These are phyloP conservation scores for Dolichallabes microphthalmus DNA, from an alignment of 2,113 vertebrate species.

Conservation along the genomic window DNA sequence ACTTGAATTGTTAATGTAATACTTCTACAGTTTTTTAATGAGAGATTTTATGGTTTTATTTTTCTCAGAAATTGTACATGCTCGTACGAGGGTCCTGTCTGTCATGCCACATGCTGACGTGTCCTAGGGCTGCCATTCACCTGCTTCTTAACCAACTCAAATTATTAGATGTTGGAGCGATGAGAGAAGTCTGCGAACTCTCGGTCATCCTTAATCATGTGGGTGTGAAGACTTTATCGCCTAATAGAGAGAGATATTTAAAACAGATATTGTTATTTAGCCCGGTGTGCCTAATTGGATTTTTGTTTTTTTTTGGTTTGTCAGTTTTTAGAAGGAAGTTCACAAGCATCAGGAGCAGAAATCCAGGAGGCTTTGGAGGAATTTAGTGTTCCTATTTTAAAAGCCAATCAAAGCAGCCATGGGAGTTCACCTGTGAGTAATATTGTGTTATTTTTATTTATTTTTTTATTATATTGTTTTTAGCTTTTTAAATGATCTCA, in stretches of 20 bases:
- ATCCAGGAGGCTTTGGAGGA: slow-evolving; percentile 75
- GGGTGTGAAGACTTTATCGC: slow-evolving; percentile 44
- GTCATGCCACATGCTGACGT: slow-evolving; percentile 82
- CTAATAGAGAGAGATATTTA: not conserved
- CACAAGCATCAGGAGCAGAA: slow-evolving; percentile 73
- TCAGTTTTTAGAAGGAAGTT: slow-evolving; percentile 80
- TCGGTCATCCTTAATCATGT: slow-evolving; percentile 80
- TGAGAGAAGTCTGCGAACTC: slow-evolving; percentile 81
- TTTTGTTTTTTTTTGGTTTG: not conserved
- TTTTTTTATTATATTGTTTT: no score
- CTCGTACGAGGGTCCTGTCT: slow-evolving; percentile 88
- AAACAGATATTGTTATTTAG: not conserved
- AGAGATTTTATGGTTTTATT: not conserved
- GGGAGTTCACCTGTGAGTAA: slow-evolving; percentile 62
- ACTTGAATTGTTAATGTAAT: not conserved
- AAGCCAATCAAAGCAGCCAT: slow-evolving; percentile 35
- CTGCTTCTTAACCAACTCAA: slow-evolving; percentile 84
- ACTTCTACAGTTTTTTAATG: not conserved
- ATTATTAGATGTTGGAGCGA: slow-evolving; percentile 80
- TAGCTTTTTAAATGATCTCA: not conserved
- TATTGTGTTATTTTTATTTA: not conserved
- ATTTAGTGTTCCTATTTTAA: slow-evolving; percentile 69
- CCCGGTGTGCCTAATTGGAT: not conserved
- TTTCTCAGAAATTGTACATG: slow-evolving; percentile 75
- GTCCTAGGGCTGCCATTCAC: slow-evolving; percentile 81